Conservation (phyloP, 2,888 invertebrate genomes). For the Napeogenes sylphis region DNA sequence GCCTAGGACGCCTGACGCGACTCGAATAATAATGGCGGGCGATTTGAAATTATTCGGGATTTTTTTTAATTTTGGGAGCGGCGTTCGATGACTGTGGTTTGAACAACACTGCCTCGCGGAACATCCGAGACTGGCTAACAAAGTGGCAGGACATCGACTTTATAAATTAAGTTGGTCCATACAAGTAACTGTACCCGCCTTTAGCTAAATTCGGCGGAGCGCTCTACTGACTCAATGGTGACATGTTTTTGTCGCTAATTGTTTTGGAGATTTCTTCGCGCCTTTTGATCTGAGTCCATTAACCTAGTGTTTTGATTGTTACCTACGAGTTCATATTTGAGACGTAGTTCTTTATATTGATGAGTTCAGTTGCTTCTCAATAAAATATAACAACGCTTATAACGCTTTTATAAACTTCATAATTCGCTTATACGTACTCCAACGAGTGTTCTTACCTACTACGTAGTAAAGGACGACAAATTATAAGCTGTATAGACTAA, state of each 20-base stretch:
- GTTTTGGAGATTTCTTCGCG: conserved; percentile 18
- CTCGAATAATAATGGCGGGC: conserved; percentile 54
- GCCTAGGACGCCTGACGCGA: conserved; percentile 66
- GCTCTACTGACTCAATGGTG: conserved; percentile 12
- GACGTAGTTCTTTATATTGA: too few species aligned
- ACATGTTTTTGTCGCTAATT: conserved; percentile 25
- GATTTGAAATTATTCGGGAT: conserved; percentile 49
- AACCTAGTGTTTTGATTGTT: conserved; percentile 17
- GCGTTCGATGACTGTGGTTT: conserved; percentile 62
- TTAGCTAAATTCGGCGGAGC: conserved; percentile 32
- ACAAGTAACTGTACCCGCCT: conserved; percentile 57
- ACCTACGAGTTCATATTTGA: too few species aligned
- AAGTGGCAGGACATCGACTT: conserved; percentile 73
- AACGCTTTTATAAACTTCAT: too few species aligned
- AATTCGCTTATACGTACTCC: too few species aligned
- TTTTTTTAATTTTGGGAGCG: conserved; percentile 62
- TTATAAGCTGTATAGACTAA: too few species aligned
- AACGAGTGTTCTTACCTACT: too few species aligned
- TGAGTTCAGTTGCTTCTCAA: too few species aligned
- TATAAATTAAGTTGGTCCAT: conserved; percentile 72
- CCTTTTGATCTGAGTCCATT: conserved; percentile 21
- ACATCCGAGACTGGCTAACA: conserved; percentile 62
- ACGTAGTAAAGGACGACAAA: too few species aligned
- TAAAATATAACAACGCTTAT: too few species aligned
- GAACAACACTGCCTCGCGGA: conserved; percentile 64